Evolutionary conservation across 2,888 invertebrate species (phyloP), one percentile per base, ranked within the genome.

Genomic region (Schrankia costaestrigalis): DNA sequence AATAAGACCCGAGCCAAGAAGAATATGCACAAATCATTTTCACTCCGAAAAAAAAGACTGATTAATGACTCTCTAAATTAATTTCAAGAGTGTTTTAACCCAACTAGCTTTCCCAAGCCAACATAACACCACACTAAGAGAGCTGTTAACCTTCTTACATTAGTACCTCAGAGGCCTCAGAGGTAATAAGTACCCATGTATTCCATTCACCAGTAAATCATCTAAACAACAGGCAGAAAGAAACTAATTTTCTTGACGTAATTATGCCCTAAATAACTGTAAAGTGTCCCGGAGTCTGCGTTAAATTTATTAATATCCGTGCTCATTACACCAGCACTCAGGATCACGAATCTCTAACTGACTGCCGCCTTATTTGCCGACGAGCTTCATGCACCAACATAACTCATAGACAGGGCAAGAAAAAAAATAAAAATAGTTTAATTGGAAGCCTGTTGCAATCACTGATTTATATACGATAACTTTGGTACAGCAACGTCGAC

Each of bases 281-380:
- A 73, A 71, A 70, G 68, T 72, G 71, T 69, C 65, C 64, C 60
- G 48, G 54, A 42, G 55, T 47, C 51, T 63, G 73, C 63, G 72
- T 70, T 74, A 75, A 73, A 69, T 67, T 70, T 71, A 76, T 79
- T 76, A 79, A 78, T 72, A 71, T 71, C 72, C 58, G 56, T 50
- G 73, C 78, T 78, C 68, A 80, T 80, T 73, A 78, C 63, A 36
- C 46, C 40, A 29, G 39, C 33, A 55, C 66, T 63, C 65, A 76
- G 70, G 78, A 78, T 85, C 84, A 78, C 77, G 74, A 72, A 62
- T 68, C 75, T 77, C 71, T 83, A 82, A 85, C 81, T 80, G 80
- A 75, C 80, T 79, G 69, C 79, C 70, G 78, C 71, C 83, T 85
- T 81, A 86, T 86, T 85, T 85, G 64, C 82, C 70, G 79, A 82